Conservation (phyloP, 1,140 invertebrate species). For the Drosophila orosa region DNA sequence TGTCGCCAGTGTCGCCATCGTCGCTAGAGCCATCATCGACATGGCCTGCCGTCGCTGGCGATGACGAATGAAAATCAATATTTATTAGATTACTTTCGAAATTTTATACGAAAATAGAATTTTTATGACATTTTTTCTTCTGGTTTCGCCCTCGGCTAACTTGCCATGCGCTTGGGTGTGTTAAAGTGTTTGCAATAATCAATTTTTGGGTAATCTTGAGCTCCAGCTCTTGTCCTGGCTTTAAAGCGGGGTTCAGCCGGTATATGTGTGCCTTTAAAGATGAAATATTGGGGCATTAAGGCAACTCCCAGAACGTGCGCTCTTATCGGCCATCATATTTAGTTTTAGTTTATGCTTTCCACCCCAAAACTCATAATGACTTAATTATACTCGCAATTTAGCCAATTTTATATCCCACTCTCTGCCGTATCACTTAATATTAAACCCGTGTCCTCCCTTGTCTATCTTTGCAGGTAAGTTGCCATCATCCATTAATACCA, state of each 20-base stretch:
- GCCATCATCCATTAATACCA: slow-evolving; percentile 81
- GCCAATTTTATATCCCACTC: slow-evolving; percentile 37
- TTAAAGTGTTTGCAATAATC: slow-evolving; percentile 52
- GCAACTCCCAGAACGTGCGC: neutral
- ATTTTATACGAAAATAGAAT: slow-evolving; percentile 84
- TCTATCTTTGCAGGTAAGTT: slow-evolving; percentile 77
- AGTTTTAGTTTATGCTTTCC: slow-evolving; percentile 26
- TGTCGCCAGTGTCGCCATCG: slow-evolving; percentile 59
- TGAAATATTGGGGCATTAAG: neutral
- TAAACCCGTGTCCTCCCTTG: slow-evolving; percentile 50
- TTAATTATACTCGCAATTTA: slow-evolving; percentile 39
- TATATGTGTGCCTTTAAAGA: neutral
- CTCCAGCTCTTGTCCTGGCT: slow-evolving; percentile 1
- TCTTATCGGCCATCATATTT: slow-evolving; percentile 28
- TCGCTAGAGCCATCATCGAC: slow-evolving; percentile 46
- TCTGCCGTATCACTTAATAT: slow-evolving; percentile 49
- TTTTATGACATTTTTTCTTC: slow-evolving; percentile 76
- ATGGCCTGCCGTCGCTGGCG: slow-evolving; percentile 52
- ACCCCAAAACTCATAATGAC: slow-evolving; percentile 38
- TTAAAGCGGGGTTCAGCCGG: slow-evolving; percentile 17
- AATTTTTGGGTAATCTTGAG: slow-evolving; percentile 45
- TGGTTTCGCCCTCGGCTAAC: slow-evolving; percentile 33
- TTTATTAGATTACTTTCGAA: slow-evolving; percentile 84
- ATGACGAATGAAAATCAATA: slow-evolving; percentile 84
- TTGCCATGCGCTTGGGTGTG: slow-evolving; percentile 32